Percentiles rank a stretch among this genome's conserved stretches.
These are phyloP conservation scores for Pemphredon lugubris DNA, from an alignment of 2,888 invertebrate genomes.

Conservation along the genomic window DNA sequence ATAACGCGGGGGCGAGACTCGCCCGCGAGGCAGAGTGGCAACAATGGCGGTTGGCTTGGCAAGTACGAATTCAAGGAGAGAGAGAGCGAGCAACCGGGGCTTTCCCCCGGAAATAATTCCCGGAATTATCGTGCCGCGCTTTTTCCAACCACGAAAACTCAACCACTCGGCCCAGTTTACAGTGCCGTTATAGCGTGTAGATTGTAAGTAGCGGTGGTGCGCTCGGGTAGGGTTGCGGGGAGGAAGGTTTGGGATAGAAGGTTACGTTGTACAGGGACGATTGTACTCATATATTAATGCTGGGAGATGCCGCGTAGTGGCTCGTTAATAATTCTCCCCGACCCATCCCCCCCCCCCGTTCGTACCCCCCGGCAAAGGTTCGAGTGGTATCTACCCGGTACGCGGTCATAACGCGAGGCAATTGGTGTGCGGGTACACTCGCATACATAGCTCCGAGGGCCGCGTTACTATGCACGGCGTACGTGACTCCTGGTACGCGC, in stretches of 20 bases:
- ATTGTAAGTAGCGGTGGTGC: background rate
- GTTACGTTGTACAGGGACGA: constrained; percentile 56
- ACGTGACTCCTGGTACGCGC: too few species aligned
- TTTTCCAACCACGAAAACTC: constrained; percentile 34
- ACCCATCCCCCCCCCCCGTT: constrained; percentile 29
- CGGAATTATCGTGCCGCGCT: constrained; percentile 41
- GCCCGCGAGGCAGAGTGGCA: background rate
- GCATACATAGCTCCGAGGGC: background rate
- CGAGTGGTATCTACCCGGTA: constrained; percentile 50
- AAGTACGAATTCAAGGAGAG: constrained; percentile 15
- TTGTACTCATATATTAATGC: constrained; percentile 71
- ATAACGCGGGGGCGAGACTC: constrained; percentile 10
- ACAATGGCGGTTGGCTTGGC: constrained; percentile 30
- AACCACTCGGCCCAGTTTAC: background rate
- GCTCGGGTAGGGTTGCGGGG: background rate
- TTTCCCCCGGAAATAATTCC: constrained; percentile 35
- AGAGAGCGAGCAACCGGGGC: background rate
- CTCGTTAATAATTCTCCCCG: constrained; percentile 72
- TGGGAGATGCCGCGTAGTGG: constrained; percentile 65
- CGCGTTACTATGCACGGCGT: too few species aligned
- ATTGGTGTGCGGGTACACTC: constrained; percentile 24
- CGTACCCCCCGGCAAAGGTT: constrained; percentile 38
- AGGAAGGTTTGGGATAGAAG: too few species aligned
- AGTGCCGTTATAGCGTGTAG: background rate
- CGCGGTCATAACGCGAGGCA: constrained; percentile 39